phyloP scores from a whole-genome alignment of 2,113 vertebrate species.

The Chroicocephalus ridibundus region DNA sequence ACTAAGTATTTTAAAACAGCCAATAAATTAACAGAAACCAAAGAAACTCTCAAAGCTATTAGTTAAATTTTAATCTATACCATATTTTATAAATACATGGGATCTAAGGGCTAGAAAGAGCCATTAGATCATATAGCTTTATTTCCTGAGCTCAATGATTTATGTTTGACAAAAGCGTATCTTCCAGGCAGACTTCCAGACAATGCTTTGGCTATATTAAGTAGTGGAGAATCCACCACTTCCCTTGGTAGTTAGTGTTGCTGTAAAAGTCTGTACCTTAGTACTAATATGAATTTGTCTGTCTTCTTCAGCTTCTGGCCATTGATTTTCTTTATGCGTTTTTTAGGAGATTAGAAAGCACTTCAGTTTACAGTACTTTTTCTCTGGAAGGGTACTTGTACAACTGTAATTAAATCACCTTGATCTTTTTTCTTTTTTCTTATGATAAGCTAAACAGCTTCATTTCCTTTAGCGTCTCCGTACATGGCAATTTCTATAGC shows the following conservation, averaged over 20 bases:
- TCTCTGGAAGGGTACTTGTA: neutral
- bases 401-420: neutral
- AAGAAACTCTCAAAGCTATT: constrained; percentile 39
- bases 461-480: neutral
- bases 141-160: constrained; percentile 8
- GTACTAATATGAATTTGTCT: neutral
- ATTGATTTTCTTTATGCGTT: neutral
- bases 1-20: neutral
- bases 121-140: constrained; percentile 20
- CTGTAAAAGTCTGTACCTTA: neutral
- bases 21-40: constrained; percentile 38
- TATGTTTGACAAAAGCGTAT: neutral
- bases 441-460: neutral
- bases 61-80: constrained; percentile 26
- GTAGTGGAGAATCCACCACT: neutral
- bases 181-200: constrained; percentile 16
- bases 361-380: neutral
- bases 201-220: neutral
- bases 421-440: neutral
- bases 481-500: neutral
- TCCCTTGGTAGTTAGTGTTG: neutral
- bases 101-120: neutral
- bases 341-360: neutral
- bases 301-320: neutral
- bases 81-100: constrained; percentile 22